Evolutionary conservation across 2,888 invertebrate species (phyloP).

Genomic region (Agriopis leucophaearia): DNA sequence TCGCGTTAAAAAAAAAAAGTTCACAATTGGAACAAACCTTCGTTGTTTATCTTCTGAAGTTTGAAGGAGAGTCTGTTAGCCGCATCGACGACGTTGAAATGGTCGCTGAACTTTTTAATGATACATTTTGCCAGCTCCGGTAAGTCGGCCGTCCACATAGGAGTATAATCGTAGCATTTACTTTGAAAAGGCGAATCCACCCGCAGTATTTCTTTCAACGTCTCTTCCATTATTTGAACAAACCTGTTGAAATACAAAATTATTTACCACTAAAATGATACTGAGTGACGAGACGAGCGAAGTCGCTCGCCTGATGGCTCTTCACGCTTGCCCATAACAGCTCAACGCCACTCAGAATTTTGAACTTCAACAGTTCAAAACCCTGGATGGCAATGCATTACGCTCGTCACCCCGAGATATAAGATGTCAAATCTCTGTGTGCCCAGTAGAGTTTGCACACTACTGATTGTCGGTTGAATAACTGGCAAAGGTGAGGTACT

Average conservation of each 20-base stretch:
- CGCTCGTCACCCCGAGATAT: too few relatives aligned
- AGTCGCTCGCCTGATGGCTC: too few relatives aligned
- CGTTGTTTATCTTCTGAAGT: slow-evolving; percentile 61
- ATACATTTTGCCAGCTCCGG: slow-evolving; percentile 71
- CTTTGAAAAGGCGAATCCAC: slow-evolving; percentile 54
- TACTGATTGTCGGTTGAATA: too few relatives aligned
- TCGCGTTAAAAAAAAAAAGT: too few relatives aligned
- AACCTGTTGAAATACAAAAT: slow-evolving; percentile 45
- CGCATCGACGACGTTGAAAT: slow-evolving; percentile 58
- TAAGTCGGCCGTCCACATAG: slow-evolving; percentile 66
- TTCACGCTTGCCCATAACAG: too few relatives aligned
- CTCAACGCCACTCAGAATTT: too few relatives aligned
- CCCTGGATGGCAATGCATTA: too few relatives aligned
- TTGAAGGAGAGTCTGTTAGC: slow-evolving; percentile 61
- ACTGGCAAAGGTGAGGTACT: too few relatives aligned
- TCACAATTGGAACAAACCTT: slow-evolving; percentile 53
- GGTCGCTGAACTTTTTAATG: slow-evolving; percentile 56
- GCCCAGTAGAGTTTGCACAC: too few relatives aligned
- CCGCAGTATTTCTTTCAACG: slow-evolving; percentile 64
- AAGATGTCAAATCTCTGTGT: too few relatives aligned
- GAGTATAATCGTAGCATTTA: slow-evolving; percentile 52
- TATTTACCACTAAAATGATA: neutral
- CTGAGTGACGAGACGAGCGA: too few relatives aligned
- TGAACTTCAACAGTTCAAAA: too few relatives aligned
- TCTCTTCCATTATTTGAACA: slow-evolving; percentile 78